phyloP scores from a whole-genome alignment of 2,113 vertebrate species.

The Ageneiosus marmoratus region DNA sequence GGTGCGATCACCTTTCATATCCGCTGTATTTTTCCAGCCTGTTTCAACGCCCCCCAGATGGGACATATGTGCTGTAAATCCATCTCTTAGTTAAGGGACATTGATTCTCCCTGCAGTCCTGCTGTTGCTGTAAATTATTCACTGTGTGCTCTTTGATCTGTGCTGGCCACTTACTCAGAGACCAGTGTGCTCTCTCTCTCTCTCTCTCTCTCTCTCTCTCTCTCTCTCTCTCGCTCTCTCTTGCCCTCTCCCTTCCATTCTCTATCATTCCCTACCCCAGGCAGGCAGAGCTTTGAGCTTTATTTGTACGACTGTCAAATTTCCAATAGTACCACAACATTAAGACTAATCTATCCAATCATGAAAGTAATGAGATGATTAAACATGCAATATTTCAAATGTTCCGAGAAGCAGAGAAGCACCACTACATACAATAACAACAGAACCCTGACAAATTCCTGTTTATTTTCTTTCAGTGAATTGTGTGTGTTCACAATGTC shows the following conservation, averaged over 20 bases:
- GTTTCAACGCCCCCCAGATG: slow-evolving; percentile 18
- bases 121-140: slow-evolving; percentile 48
- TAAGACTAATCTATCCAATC: slow-evolving; percentile 4
- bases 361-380: not conserved
- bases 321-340: not conserved
- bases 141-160: slow-evolving; percentile 39
- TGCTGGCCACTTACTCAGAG: slow-evolving; percentile 16
- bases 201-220: not conserved
- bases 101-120: slow-evolving; percentile 40
- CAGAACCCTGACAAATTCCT: not conserved
- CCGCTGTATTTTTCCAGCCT: not conserved
- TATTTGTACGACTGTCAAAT: slow-evolving; percentile 8
- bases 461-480: not conserved
- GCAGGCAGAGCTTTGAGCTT: not conserved
- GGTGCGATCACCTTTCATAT: not conserved
- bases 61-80: slow-evolving; percentile 30
- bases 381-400: slow-evolving; percentile 12
- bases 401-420: not conserved
- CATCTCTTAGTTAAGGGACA: slow-evolving; percentile 35
- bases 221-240: too few species aligned
- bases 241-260: not conserved
- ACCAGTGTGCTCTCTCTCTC: not conserved
- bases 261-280: not conserved
- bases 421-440: not conserved
- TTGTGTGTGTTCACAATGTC: not conserved